Base-by-base conservation (phyloP, 2,888 invertebrate genomes). In the Myopa tessellatipennis region DNA sequence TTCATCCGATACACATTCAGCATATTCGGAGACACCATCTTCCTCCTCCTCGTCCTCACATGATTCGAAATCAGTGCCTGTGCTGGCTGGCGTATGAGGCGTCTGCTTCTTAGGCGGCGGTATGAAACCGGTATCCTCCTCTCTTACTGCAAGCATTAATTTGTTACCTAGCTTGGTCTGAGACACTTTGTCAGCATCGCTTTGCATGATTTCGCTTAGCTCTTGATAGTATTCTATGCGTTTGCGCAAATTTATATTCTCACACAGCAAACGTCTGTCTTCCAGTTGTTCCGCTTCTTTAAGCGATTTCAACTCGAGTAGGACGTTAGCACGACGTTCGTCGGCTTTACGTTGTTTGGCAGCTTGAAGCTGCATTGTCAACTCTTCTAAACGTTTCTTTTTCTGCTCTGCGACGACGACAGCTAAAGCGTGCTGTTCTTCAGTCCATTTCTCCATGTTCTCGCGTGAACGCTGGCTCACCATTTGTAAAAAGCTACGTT, bases 401-500 rank as follows among this genome's bases (percentile, higher is more conserved):
- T 87, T 88, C 16, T 80, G 77, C n/a, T 82, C 82, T 4, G 84
- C 83, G n/a, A 81, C 82, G 3, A 83, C 40, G 1, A 81, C 80
- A 1, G 84, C 81, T 18, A 79, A 78, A n/a, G 80, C 80, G 0
- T 83, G 80, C 77, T 87, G 86, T 63, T 83, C 80, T 6, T 83
- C 77, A n/a, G 78, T 82, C 89, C 89, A 90, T 60, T 84, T 84
- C 4, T 84, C 85, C 58, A 88, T 80, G 69, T 86, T 86, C 3
- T 82, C 81, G 52, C 82, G 81, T 1, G 85, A 85, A 73, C 84
- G 91, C 14, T 91, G 80, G 0, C 90, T 87, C 7, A 92, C 91
- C 87, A 91, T 90, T 82, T 91, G 91, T 0, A 90, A 89, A 77
- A 91, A 91, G 0, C 90, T 90, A 68, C 90, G 90, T 77, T 89